Conservation (phyloP, 53 echinoderm and acorn worm species). For the Apostichopus leukothele region DNA sequence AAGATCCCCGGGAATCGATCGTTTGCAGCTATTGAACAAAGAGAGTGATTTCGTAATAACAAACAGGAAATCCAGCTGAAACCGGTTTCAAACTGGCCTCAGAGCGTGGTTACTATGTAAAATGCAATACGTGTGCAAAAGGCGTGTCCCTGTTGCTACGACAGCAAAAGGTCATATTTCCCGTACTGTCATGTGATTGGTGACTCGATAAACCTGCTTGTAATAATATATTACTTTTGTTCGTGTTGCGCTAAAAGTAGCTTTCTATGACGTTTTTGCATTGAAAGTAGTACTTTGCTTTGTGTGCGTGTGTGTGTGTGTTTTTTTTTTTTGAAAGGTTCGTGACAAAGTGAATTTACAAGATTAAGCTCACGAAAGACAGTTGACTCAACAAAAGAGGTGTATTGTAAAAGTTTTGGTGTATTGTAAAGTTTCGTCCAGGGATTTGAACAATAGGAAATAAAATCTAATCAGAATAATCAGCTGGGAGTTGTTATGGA, state of each 20-base stretch:
- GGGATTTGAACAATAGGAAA: too few species aligned
- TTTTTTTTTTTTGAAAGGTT: too few species aligned
- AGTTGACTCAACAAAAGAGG: too few species aligned
- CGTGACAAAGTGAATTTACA: too few species aligned
- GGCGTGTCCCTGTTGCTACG: neutral
- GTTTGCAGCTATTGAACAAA: neutral
- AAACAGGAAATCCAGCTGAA: slow-evolving; percentile 24
- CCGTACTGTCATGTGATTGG: slow-evolving; percentile 9
- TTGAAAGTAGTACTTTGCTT: too few species aligned
- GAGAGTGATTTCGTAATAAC: slow-evolving; percentile 10
- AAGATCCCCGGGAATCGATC: neutral
- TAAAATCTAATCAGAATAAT: too few species aligned
- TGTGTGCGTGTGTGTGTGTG: too few species aligned
- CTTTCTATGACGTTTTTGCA: neutral
- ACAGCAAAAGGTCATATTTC: neutral
- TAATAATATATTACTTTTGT: slow-evolving; percentile 27
- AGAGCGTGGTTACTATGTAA: neutral
- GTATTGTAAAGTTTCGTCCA: too few species aligned
- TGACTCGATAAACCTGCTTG: neutral
- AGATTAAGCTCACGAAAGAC: too few species aligned
- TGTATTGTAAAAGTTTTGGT: too few species aligned
- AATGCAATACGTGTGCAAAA: neutral
- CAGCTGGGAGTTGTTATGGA: too few species aligned
- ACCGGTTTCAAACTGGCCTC: slow-evolving; percentile 8
- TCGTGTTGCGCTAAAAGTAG: neutral